Evolutionary conservation across 2,113 vertebrate genomes (phyloP).

Genomic region (cat (Felis catus)): DNA sequence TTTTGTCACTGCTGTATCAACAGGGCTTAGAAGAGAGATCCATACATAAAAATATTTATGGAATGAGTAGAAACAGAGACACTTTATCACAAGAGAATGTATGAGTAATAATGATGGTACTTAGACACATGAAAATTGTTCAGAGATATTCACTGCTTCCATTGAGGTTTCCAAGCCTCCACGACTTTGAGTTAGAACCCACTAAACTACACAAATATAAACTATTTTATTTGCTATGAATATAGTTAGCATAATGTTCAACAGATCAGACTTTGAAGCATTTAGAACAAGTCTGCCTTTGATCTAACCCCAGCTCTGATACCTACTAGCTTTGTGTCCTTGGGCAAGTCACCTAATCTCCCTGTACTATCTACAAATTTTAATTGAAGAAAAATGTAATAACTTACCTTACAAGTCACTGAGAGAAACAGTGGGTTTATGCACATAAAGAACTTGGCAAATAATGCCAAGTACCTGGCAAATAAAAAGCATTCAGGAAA

Average conservation of each 20-base stretch:
- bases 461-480: neutral
- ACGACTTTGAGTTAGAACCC: neutral
- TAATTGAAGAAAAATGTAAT: neutral
- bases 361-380: neutral
- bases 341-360: neutral
- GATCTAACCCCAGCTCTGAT: neutral
- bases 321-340: neutral
- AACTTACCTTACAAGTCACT: neutral
- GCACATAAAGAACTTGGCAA: neutral
- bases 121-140: neutral
- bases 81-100: neutral
- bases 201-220: neutral
- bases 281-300: neutral
- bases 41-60: neutral
- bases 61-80: neutral
- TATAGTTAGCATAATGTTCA: neutral
- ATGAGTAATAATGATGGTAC: neutral
- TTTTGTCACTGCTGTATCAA: neutral
- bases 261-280: neutral
- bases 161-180: neutral
- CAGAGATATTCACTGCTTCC: neutral
- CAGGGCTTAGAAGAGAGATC: neutral
- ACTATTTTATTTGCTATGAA: neutral
- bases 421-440: neutral
- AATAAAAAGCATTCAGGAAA: neutral